These are phyloP conservation scores for Lasiommata megera DNA, from an alignment of 2,888 invertebrate genomes.

Conservation along the genomic window DNA sequence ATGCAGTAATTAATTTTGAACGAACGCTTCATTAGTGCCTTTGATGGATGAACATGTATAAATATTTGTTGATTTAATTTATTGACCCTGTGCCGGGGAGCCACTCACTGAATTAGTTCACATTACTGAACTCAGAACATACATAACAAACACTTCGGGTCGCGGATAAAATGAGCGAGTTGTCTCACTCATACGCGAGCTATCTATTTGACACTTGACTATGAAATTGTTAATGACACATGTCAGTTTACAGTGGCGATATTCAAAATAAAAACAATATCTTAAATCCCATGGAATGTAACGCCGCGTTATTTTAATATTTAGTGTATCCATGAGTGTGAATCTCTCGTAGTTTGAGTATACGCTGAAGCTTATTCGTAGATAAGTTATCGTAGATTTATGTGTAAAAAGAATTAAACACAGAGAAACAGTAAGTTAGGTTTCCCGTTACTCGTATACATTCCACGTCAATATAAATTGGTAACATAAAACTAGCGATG, in stretches of 20 bases:
- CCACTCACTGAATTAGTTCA: too few species aligned
- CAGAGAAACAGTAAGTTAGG: conserved; percentile 24
- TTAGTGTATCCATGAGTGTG: not conserved
- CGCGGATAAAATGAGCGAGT: too few species aligned
- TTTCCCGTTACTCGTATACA: conserved; percentile 54
- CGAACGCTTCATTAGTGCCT: too few species aligned
- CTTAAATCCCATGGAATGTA: not conserved
- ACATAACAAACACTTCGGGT: too few species aligned
- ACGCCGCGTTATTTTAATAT: not conserved
- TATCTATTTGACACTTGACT: not conserved
- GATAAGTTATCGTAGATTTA: not conserved
- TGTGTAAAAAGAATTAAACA: conserved; percentile 15
- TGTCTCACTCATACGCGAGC: too few species aligned
- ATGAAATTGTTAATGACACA: not conserved
- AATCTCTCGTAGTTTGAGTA: not conserved
- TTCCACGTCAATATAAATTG: conserved; percentile 58
- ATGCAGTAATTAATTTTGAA: too few species aligned
- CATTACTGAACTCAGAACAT: too few species aligned
- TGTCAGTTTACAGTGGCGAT: not conserved
- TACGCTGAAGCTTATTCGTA: not conserved
- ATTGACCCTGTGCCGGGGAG: too few species aligned
- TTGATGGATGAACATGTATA: too few species aligned
- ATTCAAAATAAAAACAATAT: conserved; percentile 1
- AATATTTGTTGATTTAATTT: too few species aligned
- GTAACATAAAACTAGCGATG: conserved; percentile 49